These are phyloP conservation scores for Phaetusa simplex DNA, from an alignment of 2,113 vertebrate species.

Conservation along the genomic window DNA sequence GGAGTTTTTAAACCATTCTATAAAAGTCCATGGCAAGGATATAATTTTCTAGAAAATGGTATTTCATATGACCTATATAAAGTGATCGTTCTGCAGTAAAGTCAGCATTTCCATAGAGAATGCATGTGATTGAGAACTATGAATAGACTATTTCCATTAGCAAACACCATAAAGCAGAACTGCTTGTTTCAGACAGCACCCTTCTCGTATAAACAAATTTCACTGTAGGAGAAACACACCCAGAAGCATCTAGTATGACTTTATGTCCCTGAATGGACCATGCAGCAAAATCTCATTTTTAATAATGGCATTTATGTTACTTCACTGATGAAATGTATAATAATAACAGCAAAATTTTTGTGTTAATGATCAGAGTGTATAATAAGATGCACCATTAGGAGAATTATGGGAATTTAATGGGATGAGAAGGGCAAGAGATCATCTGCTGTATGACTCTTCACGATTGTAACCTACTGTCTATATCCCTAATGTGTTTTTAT, in stretches of 20 bases:
- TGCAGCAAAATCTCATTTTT: slow-evolving; percentile 14
- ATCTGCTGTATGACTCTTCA: not conserved
- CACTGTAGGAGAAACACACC: not conserved
- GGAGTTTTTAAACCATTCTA: not conserved
- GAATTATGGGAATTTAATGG: slow-evolving; percentile 29
- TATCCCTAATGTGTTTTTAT: slow-evolving; percentile 1
- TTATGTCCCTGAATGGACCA: not conserved
- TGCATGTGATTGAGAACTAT: not conserved
- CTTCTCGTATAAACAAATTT: slow-evolving; percentile 12
- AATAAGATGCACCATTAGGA: slow-evolving; percentile 43
- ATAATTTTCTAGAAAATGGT: not conserved
- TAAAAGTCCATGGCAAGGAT: not conserved
- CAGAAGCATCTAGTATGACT: not conserved
- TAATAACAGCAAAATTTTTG: slow-evolving; percentile 7
- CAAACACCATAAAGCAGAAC: not conserved
- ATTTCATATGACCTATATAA: not conserved
- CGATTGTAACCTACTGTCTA: slow-evolving; percentile 1
- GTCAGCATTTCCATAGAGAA: not conserved
- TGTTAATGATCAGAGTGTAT: slow-evolving; percentile 24
- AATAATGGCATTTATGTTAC: not conserved
- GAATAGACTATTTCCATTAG: not conserved
- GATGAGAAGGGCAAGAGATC: slow-evolving; percentile 24
- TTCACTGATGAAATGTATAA: not conserved
- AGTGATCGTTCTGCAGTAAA: not conserved
- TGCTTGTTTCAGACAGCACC: not conserved